These are phyloP conservation scores for Tyria jacobaeae DNA, from an alignment of 2,888 invertebrate genomes.

Conservation along the genomic window DNA sequence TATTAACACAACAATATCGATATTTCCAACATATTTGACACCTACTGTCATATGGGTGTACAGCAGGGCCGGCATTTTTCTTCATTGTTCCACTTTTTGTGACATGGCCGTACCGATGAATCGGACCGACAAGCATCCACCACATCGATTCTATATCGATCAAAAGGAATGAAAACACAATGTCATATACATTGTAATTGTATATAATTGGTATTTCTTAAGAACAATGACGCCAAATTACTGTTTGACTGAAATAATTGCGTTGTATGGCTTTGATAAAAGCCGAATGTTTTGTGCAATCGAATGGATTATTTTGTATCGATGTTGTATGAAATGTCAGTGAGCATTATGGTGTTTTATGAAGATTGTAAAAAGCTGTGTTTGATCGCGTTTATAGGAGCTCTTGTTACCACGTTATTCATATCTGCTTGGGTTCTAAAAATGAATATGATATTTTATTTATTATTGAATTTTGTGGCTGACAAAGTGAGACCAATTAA, in stretches of 20 bases:
- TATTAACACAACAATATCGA: conserved; percentile 30
- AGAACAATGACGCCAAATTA: conserved; percentile 85
- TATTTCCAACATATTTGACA: conserved; percentile 65
- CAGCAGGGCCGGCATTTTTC: conserved; percentile 54
- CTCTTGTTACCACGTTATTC: neutral
- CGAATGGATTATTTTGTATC: conserved; percentile 58
- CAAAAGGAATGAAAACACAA: conserved; percentile 76
- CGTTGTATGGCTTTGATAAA: conserved; percentile 74
- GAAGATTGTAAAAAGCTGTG: neutral
- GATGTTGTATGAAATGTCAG: conserved; percentile 48
- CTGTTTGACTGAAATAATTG: conserved; percentile 83
- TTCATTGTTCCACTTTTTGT: conserved; percentile 80
- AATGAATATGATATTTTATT: neutral
- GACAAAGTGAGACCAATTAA: neutral
- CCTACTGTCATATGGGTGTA: conserved; percentile 56
- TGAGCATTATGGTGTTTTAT: conserved; percentile 36
- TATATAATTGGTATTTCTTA: conserved; percentile 85
- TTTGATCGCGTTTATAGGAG: neutral
- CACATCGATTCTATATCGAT: conserved; percentile 80
- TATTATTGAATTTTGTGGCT: no score
- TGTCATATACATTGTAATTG: conserved; percentile 85
- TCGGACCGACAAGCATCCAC: conserved; percentile 68
- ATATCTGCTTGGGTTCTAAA: neutral
- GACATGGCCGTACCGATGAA: conserved; percentile 53
- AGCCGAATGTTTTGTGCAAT: conserved; percentile 71